Base-by-base conservation (phyloP, 2,113 vertebrate species). In the Pongo abelii region DNA sequence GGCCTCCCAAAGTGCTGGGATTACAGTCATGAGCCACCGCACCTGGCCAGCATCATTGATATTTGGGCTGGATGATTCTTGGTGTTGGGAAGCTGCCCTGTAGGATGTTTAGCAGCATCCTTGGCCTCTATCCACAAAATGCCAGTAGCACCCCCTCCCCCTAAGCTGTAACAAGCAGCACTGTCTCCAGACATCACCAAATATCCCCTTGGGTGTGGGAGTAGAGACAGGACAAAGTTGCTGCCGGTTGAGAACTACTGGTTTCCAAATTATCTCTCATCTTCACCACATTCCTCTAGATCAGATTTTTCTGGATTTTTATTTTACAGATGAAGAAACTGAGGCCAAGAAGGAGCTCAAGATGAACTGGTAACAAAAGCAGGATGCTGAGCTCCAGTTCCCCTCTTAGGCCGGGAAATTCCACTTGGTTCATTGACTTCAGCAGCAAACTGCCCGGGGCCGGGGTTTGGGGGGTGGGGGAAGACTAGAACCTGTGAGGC, bases 151-250 rank as follows among this genome's bases (percentile, higher is more conserved):
- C 1, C 2, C 2, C 23, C 23, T 35, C 27, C 13, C 74, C 27
- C 30, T 80, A 27, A 57, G 55, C 0, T 30, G 27, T 77, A 38
- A 91, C 84, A 85, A 77, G 27, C 25, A 20, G 12, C 79, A 59
- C 52, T 43, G 30, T 91, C 87, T 75, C 84, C 80, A 86, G 84
- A 77, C 79, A 32, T 92, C 18, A 61, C 74, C 93, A 32, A 38
- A 79, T 38, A 75, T 93, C 67, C 70, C 46, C 75, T 30, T 14
- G 11, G 18, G 25, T 1, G 0, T 3, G 5, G 4, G 8, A 27
- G 16, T 32, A 30, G 3, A 22, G 16, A 23, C 16, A 0, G 2
- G 35, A 6, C 8, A 32, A 74, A 55, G 40, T 40, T 4, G 2
- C 8, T 57, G 2, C 6, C 0, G 2, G 23, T 78, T 14, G 61